These are phyloP conservation scores for Epinephelus lanceolatus DNA, from an alignment of 2,113 vertebrate genomes.

Conservation along the genomic window DNA sequence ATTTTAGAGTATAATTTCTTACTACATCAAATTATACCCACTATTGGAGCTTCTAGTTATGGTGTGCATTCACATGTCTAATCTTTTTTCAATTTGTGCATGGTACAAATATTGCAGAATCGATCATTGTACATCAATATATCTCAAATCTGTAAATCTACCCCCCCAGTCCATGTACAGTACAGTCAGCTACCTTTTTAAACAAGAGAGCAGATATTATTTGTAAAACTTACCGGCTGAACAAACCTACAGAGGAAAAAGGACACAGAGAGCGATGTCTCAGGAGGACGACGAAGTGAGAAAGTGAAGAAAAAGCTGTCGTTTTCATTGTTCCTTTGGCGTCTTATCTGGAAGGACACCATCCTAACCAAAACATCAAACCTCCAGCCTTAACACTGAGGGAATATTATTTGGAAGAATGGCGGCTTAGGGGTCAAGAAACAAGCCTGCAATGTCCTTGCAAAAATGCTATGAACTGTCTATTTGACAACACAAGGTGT, in stretches of 20 bases:
- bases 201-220: not conserved
- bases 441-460: not conserved
- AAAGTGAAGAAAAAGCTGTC: constrained; percentile 15
- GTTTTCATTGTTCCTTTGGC: constrained; percentile 27
- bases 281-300: not conserved
- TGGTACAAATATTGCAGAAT: not conserved
- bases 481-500: not conserved
- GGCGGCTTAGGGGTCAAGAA: not conserved
- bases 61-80: not conserved
- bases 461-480: not conserved
- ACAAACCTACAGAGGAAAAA: constrained; percentile 26
- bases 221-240: constrained; percentile 63
- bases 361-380: constrained; percentile 65
- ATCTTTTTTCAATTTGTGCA: not conserved
- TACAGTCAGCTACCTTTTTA: not conserved
- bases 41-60: not conserved
- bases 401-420: not conserved
- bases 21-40: not conserved
- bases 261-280: not conserved
- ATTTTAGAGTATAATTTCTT: not conserved
- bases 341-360: constrained; percentile 71
- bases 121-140: not conserved
- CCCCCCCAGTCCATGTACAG: too few species aligned
- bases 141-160: not conserved
- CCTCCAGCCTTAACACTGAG: constrained; percentile 6